Evolutionary conservation across 2,888 invertebrate species (phyloP).

Genomic region (Dasypolia templi): DNA sequence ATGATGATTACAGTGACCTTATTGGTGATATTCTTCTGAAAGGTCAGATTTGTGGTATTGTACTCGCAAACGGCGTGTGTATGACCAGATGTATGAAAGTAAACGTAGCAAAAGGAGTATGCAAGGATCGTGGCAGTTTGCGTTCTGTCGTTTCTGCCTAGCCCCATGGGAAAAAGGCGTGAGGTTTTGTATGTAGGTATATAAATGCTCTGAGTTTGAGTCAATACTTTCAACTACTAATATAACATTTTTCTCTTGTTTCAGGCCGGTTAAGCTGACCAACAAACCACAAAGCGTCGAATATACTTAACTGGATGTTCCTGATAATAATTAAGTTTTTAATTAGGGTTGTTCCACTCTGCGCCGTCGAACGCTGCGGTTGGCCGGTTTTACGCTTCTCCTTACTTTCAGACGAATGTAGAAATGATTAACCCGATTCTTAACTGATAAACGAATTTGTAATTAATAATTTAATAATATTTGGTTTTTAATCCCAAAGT

Average conservation of each 20-base stretch:
- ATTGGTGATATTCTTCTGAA: too few relatives aligned
- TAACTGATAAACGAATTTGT: neutral
- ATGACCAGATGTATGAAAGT: too few relatives aligned
- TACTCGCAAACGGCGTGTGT: too few relatives aligned
- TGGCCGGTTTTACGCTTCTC: slow-evolving; percentile 51
- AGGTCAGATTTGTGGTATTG: too few relatives aligned
- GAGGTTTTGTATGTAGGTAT: too few relatives aligned
- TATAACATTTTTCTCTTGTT: slow-evolving; percentile 68
- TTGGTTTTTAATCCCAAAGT: slow-evolving; percentile 25
- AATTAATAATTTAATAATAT: neutral
- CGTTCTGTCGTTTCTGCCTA: too few relatives aligned
- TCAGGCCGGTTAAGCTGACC: slow-evolving; percentile 77
- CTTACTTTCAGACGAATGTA: slow-evolving; percentile 18
- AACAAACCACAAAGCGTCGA: slow-evolving; percentile 67
- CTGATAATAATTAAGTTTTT: slow-evolving; percentile 77
- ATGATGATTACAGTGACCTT: too few relatives aligned
- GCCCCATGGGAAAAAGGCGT: too few relatives aligned
- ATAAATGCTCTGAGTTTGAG: neutral
- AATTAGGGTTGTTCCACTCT: slow-evolving; percentile 72
- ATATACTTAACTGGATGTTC: slow-evolving; percentile 85
- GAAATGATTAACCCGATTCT: slow-evolving; percentile 13
- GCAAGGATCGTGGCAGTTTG: too few relatives aligned
- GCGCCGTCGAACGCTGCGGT: slow-evolving; percentile 70
- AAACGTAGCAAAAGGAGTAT: too few relatives aligned
- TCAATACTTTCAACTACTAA: neutral